Percentiles rank a stretch among this genome's conserved stretches.
Conservation (phyloP, 2,113 vertebrate genomes). For the Entomyzon cyanotis region DNA sequence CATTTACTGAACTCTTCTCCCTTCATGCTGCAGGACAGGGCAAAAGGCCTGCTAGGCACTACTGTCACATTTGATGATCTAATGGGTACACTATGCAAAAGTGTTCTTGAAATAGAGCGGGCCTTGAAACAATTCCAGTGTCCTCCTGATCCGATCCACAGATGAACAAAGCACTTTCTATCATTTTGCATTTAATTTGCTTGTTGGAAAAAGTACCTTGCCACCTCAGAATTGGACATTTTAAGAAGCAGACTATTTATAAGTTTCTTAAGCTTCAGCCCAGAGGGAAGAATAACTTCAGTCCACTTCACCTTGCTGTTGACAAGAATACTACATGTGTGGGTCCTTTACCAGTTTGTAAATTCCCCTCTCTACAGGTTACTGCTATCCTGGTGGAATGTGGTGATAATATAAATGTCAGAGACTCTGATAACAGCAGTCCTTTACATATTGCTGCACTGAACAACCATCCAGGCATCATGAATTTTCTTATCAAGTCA, state of each 20-base stretch:
- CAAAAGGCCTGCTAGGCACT: constrained; percentile 90
- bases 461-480: constrained; percentile 94
- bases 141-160: constrained; percentile 85
- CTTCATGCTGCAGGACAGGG: constrained; percentile 85
- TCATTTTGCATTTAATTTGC: constrained; percentile 94
- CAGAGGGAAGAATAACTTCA: background rate
- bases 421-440: constrained; percentile 91
- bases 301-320: background rate
- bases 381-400: constrained; percentile 91
- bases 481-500: constrained; percentile 91
- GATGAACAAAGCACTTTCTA: constrained; percentile 92
- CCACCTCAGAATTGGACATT: background rate
- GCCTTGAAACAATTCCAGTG: constrained; percentile 82
- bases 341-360: background rate
- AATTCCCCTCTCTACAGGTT: constrained; percentile 86
- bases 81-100: constrained; percentile 92
- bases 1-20: background rate
- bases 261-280: background rate
- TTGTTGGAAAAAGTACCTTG: constrained; percentile 67
- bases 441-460: constrained; percentile 90
- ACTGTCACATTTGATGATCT: constrained; percentile 92
- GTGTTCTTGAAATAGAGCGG: constrained; percentile 91
- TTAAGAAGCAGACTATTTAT: background rate
- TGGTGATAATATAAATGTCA: constrained; percentile 88
- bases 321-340: background rate